Conservation (phyloP, 2,888 invertebrate species). For the Trisateles emortualis region DNA sequence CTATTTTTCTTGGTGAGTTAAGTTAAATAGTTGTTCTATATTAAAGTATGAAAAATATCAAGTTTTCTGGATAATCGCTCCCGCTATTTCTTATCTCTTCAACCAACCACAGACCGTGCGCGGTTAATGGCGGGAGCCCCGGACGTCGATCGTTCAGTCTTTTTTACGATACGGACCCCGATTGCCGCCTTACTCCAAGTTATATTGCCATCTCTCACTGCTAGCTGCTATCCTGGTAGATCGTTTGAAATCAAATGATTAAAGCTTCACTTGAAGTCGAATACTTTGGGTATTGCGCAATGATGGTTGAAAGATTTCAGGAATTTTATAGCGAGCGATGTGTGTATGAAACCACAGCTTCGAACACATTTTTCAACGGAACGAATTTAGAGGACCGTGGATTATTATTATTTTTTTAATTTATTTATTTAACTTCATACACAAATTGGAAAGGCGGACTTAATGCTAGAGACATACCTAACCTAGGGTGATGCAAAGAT, state of each 20-base stretch:
- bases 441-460: too few relatives aligned
- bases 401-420: too few relatives aligned
- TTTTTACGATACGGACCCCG: slow-evolving; percentile 61
- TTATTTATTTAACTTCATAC: too few relatives aligned
- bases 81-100: neutral
- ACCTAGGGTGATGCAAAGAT: too few relatives aligned
- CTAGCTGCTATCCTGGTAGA: slow-evolving; percentile 40
- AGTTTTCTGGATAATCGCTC: neutral
- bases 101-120: slow-evolving; percentile 49
- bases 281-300: slow-evolving; percentile 8
- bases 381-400: too few relatives aligned
- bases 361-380: neutral
- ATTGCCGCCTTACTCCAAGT: slow-evolving; percentile 45
- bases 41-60: too few relatives aligned
- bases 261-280: slow-evolving; percentile 18
- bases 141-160: slow-evolving; percentile 54
- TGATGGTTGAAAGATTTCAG: neutral
- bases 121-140: slow-evolving; percentile 59
- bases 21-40: too few relatives aligned
- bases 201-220: slow-evolving; percentile 46
- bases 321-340: neutral
- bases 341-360: neutral
- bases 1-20: too few relatives aligned
- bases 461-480: too few relatives aligned
- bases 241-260: slow-evolving; percentile 39